Conservation (phyloP, 2,113 vertebrate species). For the Procavia capensis region DNA sequence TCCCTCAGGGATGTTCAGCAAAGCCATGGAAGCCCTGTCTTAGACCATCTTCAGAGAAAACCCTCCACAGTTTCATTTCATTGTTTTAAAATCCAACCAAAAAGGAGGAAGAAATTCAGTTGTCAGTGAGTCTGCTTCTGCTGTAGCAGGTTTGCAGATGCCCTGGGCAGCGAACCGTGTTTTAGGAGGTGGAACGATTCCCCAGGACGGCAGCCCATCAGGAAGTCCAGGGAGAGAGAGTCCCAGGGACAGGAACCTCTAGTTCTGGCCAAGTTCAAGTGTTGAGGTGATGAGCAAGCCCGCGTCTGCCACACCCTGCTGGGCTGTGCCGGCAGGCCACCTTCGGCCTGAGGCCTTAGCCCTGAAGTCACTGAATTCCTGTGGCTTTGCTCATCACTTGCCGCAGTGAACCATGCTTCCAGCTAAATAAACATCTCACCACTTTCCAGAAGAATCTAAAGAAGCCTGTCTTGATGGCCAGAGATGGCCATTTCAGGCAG, state of each 20-base stretch:
- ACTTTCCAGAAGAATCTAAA: slow-evolving; percentile 57
- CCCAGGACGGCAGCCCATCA: neutral
- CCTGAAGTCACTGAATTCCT: neutral
- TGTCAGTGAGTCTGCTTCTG: neutral
- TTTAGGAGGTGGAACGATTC: neutral
- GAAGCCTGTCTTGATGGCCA: neutral
- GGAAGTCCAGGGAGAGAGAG: neutral
- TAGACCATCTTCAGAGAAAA: neutral
- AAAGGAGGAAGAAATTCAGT: neutral
- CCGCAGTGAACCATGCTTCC: neutral
- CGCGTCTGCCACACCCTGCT: neutral
- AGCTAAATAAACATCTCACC: slow-evolving; percentile 43
- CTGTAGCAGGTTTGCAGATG: neutral
- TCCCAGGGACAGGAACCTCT: neutral
- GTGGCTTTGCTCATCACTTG: neutral
- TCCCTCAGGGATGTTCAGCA: neutral
- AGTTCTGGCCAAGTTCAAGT: neutral
- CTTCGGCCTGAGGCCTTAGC: neutral
- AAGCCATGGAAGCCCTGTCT: neutral
- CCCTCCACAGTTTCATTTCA: neutral
- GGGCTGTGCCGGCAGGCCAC: neutral
- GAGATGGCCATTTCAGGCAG: slow-evolving; percentile 53
- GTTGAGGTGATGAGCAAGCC: neutral
- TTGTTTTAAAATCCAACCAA: slow-evolving; percentile 36
- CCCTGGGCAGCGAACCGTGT: neutral